These are phyloP conservation scores for Ichneumoninae sp. DNA, from an alignment of 2,888 invertebrate genomes.

Conservation along the genomic window DNA sequence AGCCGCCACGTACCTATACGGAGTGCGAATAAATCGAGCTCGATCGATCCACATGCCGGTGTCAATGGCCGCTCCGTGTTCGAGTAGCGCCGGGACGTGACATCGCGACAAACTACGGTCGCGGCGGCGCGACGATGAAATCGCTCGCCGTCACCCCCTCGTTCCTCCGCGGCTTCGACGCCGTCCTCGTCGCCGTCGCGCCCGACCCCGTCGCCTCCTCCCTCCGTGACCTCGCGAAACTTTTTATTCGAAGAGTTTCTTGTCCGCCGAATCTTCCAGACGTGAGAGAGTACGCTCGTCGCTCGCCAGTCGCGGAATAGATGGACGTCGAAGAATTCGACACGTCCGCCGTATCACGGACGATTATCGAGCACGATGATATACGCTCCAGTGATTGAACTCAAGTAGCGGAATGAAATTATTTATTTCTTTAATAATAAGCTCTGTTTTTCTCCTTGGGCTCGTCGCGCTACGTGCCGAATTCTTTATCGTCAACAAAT, in stretches of 20 bases:
- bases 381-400: not conserved
- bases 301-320: not conserved
- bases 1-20: conserved; percentile 22
- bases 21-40: conserved; percentile 74
- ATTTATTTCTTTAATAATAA: not conserved
- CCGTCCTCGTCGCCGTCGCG: conserved; percentile 23
- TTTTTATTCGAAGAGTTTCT: conserved; percentile 36
- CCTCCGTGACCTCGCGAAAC: conserved; percentile 48
- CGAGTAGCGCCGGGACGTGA: conserved; percentile 62
- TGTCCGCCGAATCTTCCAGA: conserved; percentile 41
- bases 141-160: conserved; percentile 47
- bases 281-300: not conserved
- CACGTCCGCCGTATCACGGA: not conserved
- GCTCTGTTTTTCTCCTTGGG: not conserved
- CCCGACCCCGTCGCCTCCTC: conserved; percentile 6
- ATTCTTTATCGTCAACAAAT: too few species aligned
- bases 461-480: not conserved
- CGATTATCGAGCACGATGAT: not conserved
- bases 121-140: conserved; percentile 56
- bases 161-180: conserved; percentile 24
- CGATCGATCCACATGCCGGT: conserved; percentile 72
- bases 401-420: conserved; percentile 6
- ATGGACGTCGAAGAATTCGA: not conserved
- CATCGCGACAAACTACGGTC: conserved; percentile 60
- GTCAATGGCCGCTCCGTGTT: conserved; percentile 73